These are phyloP conservation scores for Oreohelix idahoensis DNA, from an alignment of 1,140 invertebrate species.

Conservation along the genomic window DNA sequence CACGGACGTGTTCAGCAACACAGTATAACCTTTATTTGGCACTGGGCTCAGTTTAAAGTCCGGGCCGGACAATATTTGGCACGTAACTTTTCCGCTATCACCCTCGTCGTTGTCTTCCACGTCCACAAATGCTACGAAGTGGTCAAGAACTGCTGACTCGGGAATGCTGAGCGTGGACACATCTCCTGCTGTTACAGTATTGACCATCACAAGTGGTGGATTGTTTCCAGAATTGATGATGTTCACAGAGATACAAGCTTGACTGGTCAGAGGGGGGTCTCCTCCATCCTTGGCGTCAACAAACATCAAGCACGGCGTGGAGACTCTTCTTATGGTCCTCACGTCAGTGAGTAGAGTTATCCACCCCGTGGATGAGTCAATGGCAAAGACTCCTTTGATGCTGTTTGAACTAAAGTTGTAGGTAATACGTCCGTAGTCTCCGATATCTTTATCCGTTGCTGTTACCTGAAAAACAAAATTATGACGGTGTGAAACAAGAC, in stretches of 20 bases:
- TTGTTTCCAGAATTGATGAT: conserved; percentile 57
- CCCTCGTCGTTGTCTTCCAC: conserved; percentile 62
- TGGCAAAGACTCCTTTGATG: conserved; percentile 49
- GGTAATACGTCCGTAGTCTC: conserved; percentile 83
- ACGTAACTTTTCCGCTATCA: conserved; percentile 54
- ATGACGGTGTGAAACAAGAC: too few species aligned
- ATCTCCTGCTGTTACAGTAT: conserved; percentile 47
- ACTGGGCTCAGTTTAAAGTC: conserved; percentile 49
- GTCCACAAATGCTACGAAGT: conserved; percentile 57
- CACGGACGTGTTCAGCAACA: conserved; percentile 71
- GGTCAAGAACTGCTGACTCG: conserved; percentile 52
- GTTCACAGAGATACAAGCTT: conserved; percentile 93
- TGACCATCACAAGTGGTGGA: conserved; percentile 78
- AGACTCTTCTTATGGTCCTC: neutral
- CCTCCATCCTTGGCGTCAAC: conserved; percentile 95
- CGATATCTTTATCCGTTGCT: conserved; percentile 86
- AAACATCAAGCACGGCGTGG: conserved; percentile 78
- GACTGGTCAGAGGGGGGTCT: conserved; percentile 88
- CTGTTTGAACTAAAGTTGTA: conserved; percentile 80
- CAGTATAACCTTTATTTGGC: conserved; percentile 51
- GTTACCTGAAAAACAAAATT: conserved; percentile 75
- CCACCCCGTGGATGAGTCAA: conserved; percentile 55
- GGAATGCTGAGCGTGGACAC: conserved; percentile 76
- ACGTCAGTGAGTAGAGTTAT: conserved; percentile 45
- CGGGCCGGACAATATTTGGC: conserved; percentile 40